phyloP scores from a whole-genome alignment of 2,888 invertebrate species.

The Aquatica leii region DNA sequence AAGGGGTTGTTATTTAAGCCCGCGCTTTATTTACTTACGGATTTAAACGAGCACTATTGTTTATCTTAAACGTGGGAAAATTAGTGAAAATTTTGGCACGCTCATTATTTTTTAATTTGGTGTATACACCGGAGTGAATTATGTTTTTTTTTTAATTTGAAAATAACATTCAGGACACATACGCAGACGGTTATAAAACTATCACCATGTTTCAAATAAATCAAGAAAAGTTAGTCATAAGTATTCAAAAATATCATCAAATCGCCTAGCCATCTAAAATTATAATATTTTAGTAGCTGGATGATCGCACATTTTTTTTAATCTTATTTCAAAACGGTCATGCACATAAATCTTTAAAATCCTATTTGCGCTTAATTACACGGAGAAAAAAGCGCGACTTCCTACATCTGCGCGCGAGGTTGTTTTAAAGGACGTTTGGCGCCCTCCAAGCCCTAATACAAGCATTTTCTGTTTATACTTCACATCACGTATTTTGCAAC shows the following conservation, averaged over 20 bases:
- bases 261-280: conserved; percentile 44
- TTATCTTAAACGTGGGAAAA: conserved; percentile 2
- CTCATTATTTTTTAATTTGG: neutral
- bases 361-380: neutral
- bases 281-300: conserved; percentile 39
- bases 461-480: conserved; percentile 28
- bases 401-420: conserved; percentile 29
- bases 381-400: conserved; percentile 15
- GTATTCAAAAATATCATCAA: conserved; percentile 47
- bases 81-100: neutral
- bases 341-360: neutral
- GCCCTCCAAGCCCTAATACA: conserved; percentile 38
- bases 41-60: neutral
- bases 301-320: conserved; percentile 11
- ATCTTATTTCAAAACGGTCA: neutral
- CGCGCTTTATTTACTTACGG: neutral
- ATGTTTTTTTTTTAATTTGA: conserved; percentile 16
- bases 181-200: conserved; percentile 35
- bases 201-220: conserved; percentile 38
- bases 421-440: conserved; percentile 39
- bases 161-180: conserved; percentile 25
- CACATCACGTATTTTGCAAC: conserved; percentile 39
- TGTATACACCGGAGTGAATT: no score
- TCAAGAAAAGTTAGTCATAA: conserved; percentile 44
- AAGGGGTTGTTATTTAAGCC: neutral